Base-by-base conservation (phyloP, 1,140 invertebrate genomes). In the Bicyclus anynana region DNA sequence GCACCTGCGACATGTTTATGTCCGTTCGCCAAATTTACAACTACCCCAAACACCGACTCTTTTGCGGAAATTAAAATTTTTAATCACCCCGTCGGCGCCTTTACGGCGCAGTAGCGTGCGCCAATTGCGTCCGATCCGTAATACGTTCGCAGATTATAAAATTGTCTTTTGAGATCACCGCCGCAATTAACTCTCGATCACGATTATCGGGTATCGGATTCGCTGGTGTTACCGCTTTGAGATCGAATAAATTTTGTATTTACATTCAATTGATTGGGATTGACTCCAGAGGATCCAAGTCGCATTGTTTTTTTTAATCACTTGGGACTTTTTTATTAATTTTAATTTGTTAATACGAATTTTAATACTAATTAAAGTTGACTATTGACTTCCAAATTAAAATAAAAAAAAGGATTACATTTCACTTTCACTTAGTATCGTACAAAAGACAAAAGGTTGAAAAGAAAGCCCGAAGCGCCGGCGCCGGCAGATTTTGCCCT, bases 1-100 rank as follows among this genome's bases (percentile, higher is more conserved):
- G 77, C 56, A 80, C 76, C 78, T 78, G 72, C 66, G 80, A 83
- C 81, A 82, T 81, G 72, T 87, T 86, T 82, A 86, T 83, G 81
- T 57, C 62, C 61, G 54, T 75, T 44, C 66, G 69, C 77, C 66
- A 76, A 84, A 84, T 86, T 84, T 84, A 83, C 76, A 75, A 68
- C 72, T 65, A 56, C 37, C 65, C 52, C 50, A 64, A 47, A 62
- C 65, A 63, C 44, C 62, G 64, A 67, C 60, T 64, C 50, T 55
- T 54, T 72, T 72, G 64, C 71, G 72, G 74, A 82, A 79, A 84
- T 82, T 79, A 66, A 62, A 72, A 80, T 74, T 77, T 77, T 84
- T 80, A 82, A 83, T 78, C 67, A 71, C 72, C 64, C 44, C 38
- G 69, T 72, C 78, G 80, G 80, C 74, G 73, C 72, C 69, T 74